Conservation (phyloP, 2,888 invertebrate species). For the Rhagonycha lutea region DNA sequence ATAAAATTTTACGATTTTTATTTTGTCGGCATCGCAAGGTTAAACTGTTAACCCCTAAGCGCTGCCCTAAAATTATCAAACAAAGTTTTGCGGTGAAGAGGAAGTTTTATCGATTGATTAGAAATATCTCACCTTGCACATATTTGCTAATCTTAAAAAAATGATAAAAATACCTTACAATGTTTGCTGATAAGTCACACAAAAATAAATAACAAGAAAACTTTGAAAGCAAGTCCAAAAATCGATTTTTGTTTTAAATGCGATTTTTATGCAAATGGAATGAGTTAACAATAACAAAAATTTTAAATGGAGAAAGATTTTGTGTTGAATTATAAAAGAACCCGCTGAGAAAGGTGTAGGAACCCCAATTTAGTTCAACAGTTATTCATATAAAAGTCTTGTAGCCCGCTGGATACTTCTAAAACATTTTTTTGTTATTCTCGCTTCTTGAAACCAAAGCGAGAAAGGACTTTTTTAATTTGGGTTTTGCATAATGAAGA, state of each 20-base stretch:
- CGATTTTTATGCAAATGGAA: not conserved
- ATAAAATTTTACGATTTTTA: not conserved
- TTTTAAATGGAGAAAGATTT: not conserved
- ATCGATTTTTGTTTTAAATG: not conserved
- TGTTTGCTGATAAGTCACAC: not conserved
- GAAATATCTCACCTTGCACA: not conserved
- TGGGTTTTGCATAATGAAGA: conserved; percentile 31
- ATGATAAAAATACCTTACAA: not conserved
- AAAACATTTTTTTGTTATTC: not conserved
- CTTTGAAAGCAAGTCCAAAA: not conserved
- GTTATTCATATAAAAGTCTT: conserved; percentile 29
- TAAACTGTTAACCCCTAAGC: too few relatives aligned
- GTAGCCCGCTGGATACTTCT: conserved; percentile 28
- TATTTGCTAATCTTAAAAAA: not conserved
- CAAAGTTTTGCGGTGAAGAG: not conserved
- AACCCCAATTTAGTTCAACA: conserved; percentile 22
- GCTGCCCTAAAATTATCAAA: not conserved
- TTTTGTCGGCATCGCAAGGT: not conserved
- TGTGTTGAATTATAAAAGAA: conserved; percentile 23
- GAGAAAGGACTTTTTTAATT: conserved; percentile 26
- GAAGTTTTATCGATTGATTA: not conserved
- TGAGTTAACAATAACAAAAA: not conserved
- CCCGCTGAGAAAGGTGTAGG: conserved; percentile 34
- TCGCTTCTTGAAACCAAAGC: not conserved
- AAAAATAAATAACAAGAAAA: conserved; percentile 25